These are phyloP conservation scores for Pristionchus fissidentatus DNA, from an alignment of 2,888 invertebrate species.

Conservation along the genomic window DNA sequence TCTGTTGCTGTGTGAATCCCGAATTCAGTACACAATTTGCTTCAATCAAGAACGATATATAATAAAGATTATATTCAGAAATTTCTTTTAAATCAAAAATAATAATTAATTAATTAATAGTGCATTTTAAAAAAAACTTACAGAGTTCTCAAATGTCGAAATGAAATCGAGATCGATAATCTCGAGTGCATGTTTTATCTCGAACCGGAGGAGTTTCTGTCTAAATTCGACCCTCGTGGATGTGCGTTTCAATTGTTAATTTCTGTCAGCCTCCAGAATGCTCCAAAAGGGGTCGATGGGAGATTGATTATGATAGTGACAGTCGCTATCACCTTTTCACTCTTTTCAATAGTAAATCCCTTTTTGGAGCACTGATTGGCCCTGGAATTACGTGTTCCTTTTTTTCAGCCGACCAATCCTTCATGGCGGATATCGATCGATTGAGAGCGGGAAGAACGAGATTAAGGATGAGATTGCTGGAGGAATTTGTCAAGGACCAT, in stretches of 20 bases:
- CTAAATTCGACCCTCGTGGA: neutral
- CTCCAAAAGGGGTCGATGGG: no score
- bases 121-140: no score
- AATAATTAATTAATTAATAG: no score
- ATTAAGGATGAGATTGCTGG: constrained; percentile 57
- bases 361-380: neutral
- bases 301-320: neutral
- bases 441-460: constrained; percentile 16
- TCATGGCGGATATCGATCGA: constrained; percentile 9
- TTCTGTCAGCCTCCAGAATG: no score
- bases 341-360: no score
- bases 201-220: neutral
- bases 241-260: neutral
- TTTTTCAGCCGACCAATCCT: neutral
- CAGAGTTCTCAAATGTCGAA: constrained; percentile 41
- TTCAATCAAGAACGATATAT: no score
- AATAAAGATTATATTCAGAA: no score
- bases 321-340: no score
- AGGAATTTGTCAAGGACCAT: constrained; percentile 53
- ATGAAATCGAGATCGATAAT: constrained; percentile 46
- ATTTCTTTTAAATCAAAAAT: no score
- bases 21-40: no score
- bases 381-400: neutral
- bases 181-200: constrained; percentile 54
- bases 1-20: no score